Evolutionary conservation across 2,797 vertebrate genomes (phyloP), one percentile per base, ranked within the genome.

Genomic region (Diplodus puntazzo): DNA sequence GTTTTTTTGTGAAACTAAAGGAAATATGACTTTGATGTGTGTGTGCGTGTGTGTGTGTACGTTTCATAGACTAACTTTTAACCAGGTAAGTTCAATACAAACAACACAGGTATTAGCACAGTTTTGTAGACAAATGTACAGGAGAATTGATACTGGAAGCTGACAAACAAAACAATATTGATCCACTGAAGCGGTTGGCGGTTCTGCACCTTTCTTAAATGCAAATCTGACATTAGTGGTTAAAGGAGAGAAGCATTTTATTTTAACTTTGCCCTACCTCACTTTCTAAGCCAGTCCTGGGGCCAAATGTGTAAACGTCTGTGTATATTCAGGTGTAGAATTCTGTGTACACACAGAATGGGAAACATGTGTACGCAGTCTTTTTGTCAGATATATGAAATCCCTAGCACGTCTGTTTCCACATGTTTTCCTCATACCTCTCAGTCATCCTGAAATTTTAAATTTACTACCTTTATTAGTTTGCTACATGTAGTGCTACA

Each of bases 61-160:
- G 25, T 45, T 25, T 59, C n/a, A 27, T 3, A 2, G 34, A n/a
- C 43, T 46, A 60, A 82, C 60, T 72, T 80, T 73, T 71, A 76
- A 76, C 30, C 30, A 68, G 21, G 7, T 73, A 59, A 73, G 11
- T 50, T 71, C 45, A 58, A 16, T 25, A 23, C 11, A 64, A 52
- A 58, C 16, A 65, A 25, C 46, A 62, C 49, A 0, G 18, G 25
- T 17, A 65, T 58, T 43, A 49, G 64, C 76, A 76, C 70, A 50
- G 62, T 30, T 63, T 73, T 57, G 14, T 53, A 58, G 46, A 25
- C 20, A 50, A 42, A 69, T 10, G 18, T 49, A 55, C 69, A 25
- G 12, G 23, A 50, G 55, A 48, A 16, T 6, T 58, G 45, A 23
- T 49, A 60, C 4, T 69, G 43, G 59, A 71, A 16, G 53, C 39